Percentiles rank a stretch among this genome's conserved stretches.
These are phyloP conservation scores for Orientallactaga sibirica DNA, from an alignment of 2,797 vertebrate species.

Conservation along the genomic window DNA sequence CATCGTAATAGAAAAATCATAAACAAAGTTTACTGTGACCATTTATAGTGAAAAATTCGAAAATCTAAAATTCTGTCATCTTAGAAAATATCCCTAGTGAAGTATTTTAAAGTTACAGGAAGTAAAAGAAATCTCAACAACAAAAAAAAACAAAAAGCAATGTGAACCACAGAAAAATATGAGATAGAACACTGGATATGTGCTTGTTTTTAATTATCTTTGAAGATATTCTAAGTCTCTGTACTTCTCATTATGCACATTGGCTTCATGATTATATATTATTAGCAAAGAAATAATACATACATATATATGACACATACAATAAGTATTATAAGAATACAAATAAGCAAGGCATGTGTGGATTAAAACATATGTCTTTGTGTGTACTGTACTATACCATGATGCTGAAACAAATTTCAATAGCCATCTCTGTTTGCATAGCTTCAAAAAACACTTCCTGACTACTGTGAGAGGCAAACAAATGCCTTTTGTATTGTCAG, in stretches of 20 bases:
- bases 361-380: neutral
- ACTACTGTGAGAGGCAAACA: conserved; percentile 50
- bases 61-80: conserved; percentile 42
- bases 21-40: conserved; percentile 24
- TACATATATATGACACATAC: neutral
- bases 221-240: neutral
- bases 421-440: neutral
- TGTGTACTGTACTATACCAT: neutral
- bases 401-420: conserved; percentile 31
- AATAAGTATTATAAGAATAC: neutral
- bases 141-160: neutral
- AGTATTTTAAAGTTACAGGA: conserved; percentile 23
- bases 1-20: neutral
- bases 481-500: conserved; percentile 1
- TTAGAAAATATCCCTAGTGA: conserved; percentile 1
- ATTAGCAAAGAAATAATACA: neutral
- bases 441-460: neutral
- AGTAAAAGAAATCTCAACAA: conserved; percentile 7
- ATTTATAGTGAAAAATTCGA: neutral
- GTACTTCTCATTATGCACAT: conserved; percentile 14
- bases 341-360: neutral
- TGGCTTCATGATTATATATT: neutral
- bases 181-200: neutral
- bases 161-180: neutral
- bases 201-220: conserved; percentile 36